Conservation (phyloP, 2,888 invertebrate species). For the Lymantria dispar region DNA sequence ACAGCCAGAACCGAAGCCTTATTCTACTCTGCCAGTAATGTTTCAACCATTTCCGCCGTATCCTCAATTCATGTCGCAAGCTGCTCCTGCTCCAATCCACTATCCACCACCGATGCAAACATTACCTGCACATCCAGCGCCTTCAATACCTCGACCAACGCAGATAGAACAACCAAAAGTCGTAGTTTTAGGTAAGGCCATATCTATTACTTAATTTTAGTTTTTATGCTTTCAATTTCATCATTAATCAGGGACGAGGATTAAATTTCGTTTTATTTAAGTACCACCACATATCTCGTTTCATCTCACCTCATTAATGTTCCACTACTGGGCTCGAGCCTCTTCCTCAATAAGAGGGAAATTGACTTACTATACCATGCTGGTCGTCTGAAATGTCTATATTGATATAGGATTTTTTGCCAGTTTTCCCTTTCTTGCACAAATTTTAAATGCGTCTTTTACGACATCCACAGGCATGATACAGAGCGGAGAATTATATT, state of each 20-base stretch:
- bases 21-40: constrained; percentile 70
- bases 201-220: neutral
- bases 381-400: too few species aligned
- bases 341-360: too few species aligned
- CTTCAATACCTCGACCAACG: constrained; percentile 49
- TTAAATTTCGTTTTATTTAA: too few species aligned
- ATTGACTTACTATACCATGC: too few species aligned
- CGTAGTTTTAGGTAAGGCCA: constrained; percentile 77
- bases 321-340: too few species aligned
- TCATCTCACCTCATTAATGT: too few species aligned
- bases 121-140: constrained; percentile 49
- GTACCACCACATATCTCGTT: too few species aligned
- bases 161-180: constrained; percentile 78
- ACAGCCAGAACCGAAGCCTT: constrained; percentile 75
- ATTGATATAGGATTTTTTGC: too few species aligned
- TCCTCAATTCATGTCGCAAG: constrained; percentile 59
- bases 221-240: neutral
- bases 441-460: too few species aligned
- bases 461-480: too few species aligned
- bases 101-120: constrained; percentile 69
- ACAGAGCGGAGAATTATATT: too few species aligned
- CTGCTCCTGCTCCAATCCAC: constrained; percentile 65
- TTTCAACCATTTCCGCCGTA: constrained; percentile 72
- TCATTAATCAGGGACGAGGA: neutral
- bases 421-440: too few species aligned